phyloP scores from a whole-genome alignment of 2,797 vertebrate genomes.

The Molossus alvarezi region DNA sequence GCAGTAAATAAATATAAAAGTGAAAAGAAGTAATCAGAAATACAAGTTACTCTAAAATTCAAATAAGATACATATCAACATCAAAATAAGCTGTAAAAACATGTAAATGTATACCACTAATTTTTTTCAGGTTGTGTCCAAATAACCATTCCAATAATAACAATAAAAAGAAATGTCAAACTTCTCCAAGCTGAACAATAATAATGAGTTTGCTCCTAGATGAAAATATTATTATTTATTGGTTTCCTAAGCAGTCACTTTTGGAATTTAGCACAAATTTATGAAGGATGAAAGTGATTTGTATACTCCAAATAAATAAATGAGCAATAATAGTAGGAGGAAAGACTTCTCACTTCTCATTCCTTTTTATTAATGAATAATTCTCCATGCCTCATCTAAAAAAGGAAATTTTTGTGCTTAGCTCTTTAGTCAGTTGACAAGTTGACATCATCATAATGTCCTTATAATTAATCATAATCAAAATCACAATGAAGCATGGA shows the following conservation, averaged over 20 bases:
- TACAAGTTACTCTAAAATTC: conserved; percentile 77
- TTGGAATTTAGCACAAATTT: not conserved
- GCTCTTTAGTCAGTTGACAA: conserved; percentile 47
- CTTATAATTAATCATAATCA: conserved; percentile 60
- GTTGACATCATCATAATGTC: conserved; percentile 18
- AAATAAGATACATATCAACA: not conserved
- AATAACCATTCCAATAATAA: conserved; percentile 6
- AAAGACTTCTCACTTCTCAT: not conserved
- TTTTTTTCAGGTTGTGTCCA: not conserved
- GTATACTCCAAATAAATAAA: not conserved
- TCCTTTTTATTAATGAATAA: conserved; percentile 8
- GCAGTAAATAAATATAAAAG: conserved; percentile 75
- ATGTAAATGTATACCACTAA: not conserved
- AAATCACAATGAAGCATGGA: conserved; percentile 43
- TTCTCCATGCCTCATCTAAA: not conserved
- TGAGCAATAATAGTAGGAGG: not conserved
- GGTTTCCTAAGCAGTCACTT: not conserved
- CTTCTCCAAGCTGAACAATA: not conserved
- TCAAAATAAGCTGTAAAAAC: not conserved
- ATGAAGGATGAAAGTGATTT: not conserved
- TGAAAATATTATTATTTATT: conserved; percentile 34
- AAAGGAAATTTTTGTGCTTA: conserved; percentile 33
- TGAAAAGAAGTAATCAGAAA: conserved; percentile 61
- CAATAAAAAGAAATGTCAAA: not conserved
- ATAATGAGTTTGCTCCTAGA: not conserved